Base-by-base conservation (phyloP, 2,113 vertebrate species). In the Lophochroa leadbeateri region DNA sequence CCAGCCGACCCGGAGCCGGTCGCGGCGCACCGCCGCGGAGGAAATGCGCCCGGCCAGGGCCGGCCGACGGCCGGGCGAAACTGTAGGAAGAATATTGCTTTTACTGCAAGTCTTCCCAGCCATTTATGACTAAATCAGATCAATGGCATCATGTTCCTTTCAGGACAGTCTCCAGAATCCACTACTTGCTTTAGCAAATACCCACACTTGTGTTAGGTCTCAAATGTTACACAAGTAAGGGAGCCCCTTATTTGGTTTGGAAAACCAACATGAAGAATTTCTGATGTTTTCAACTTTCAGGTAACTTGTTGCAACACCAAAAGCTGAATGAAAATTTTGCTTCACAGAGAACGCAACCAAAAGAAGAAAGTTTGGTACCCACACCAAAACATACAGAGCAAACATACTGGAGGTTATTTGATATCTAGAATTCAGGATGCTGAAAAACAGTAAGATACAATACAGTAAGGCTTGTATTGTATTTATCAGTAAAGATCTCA, bases 391-490 rank as follows among this genome's bases (percentile, higher is more conserved):
- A 83, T 10, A 87, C 33, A 89, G 84, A 88, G 35, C 90, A 91
- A 67, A 86, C 58, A 55, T 4, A 50, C 18, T 67, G 37, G 68
- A 2, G 29, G 57, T 5, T 37, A 35, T 37, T 69, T 49, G 63
- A 23, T 25, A 68, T 35, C 72, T 43, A 7, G 1, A 49, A 4
- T 68, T 70, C 52, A 82, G 61, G 68, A 74, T 25, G 78, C 15
- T 44, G 65, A 61, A 67, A 58, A 87, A 47, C 78, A 82, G 0
- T 5, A 31, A 74, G 35, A 55, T 58, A 81, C 29, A 77, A n/a
- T 41, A 82, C 3, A 74, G 21, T 95, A 93, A 68, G 94, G 92
- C 96, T 96, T 97, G 92, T 47, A 89, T 96, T 91, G 88, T 55
- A 97, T 88, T 84, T 80, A 19, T 58, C n/a, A 49, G 31, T 11